Evolutionary conservation across 2,113 vertebrate genomes (phyloP).

Genomic region (Rhinolophus sinicus): DNA sequence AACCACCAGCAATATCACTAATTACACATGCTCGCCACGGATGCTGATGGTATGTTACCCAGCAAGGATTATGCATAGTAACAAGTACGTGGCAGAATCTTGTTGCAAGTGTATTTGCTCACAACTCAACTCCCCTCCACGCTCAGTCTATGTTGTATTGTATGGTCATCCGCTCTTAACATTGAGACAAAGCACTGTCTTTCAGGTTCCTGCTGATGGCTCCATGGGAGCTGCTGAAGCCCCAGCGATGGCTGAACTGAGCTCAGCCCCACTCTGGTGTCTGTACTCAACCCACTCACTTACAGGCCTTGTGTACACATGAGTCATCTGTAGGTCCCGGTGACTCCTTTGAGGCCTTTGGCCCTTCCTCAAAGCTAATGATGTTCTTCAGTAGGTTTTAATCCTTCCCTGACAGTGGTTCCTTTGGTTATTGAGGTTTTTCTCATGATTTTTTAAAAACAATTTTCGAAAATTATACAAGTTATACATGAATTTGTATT

Average conservation of each 20-base stretch:
- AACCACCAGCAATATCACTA: not conserved
- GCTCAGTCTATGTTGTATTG: fast-evolving
- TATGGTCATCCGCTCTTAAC: not conserved
- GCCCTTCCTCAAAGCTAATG: not conserved
- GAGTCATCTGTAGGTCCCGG: not conserved
- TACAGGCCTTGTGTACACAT: not conserved
- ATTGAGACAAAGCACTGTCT: not conserved
- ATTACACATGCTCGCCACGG: not conserved
- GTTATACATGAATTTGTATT: not conserved
- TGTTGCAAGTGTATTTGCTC: not conserved
- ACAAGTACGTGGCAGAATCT: not conserved
- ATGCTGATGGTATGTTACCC: not conserved
- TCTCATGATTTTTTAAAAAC: not conserved
- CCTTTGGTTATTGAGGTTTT: not conserved
- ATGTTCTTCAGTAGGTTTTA: not conserved
- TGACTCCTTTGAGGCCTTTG: not conserved
- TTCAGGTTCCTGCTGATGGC: not conserved
- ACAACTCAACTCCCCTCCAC: not conserved
- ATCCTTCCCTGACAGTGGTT: not conserved
- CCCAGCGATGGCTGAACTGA: not conserved
- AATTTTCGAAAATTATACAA: conserved; percentile 13
- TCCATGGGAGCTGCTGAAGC: not conserved
- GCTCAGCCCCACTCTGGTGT: not conserved
- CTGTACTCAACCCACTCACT: not conserved
- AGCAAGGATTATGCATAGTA: not conserved